A percentile compares a stretch with the other conserved stretches of the same genome.
Evolutionary conservation across 2,113 vertebrate species (phyloP).

Genomic region (Coregonus clupeaformis): DNA sequence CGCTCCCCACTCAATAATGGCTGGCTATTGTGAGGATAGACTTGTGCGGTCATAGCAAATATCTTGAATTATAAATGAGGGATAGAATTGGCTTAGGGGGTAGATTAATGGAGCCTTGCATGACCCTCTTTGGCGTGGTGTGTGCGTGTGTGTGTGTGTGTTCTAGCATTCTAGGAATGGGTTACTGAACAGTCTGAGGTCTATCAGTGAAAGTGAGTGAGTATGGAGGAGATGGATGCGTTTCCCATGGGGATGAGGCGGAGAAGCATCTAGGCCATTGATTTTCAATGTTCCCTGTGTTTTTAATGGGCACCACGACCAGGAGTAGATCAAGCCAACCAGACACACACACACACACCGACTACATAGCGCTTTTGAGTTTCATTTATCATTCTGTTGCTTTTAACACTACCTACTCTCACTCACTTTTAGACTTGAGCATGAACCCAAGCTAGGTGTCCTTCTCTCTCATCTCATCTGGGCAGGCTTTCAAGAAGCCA

Average conservation of each 20-base stretch:
- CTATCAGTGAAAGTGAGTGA: neutral
- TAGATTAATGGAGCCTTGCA: constrained; percentile 44
- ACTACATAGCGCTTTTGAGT: constrained; percentile 26
- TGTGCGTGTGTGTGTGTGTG: constrained; percentile 15
- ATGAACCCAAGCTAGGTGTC: constrained; percentile 6
- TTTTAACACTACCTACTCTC: constrained; percentile 11
- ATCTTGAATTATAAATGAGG: constrained; percentile 58
- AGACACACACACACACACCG: constrained; percentile 11
- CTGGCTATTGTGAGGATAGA: constrained; percentile 19
- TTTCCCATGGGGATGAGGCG: constrained; percentile 20
- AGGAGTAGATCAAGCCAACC: constrained; percentile 19
- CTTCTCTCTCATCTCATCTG: constrained; percentile 36
- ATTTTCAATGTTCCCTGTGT: constrained; percentile 56
- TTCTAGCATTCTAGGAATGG: neutral
- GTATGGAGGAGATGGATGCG: constrained; percentile 30
- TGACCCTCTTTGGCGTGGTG: constrained; percentile 15
- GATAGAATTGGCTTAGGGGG: constrained; percentile 38
- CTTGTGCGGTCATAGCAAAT: constrained; percentile 32
- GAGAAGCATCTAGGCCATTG: constrained; percentile 54
- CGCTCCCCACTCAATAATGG: neutral
- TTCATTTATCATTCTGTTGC: constrained; percentile 21
- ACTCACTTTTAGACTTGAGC: constrained; percentile 6
- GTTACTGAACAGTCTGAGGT: neutral
- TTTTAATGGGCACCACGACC: constrained; percentile 48
- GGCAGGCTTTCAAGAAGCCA: constrained; percentile 54